Evolutionary conservation across 2,888 invertebrate species (phyloP), one percentile per base, ranked within the genome.

Genomic region (Dryobotodes eremita): DNA sequence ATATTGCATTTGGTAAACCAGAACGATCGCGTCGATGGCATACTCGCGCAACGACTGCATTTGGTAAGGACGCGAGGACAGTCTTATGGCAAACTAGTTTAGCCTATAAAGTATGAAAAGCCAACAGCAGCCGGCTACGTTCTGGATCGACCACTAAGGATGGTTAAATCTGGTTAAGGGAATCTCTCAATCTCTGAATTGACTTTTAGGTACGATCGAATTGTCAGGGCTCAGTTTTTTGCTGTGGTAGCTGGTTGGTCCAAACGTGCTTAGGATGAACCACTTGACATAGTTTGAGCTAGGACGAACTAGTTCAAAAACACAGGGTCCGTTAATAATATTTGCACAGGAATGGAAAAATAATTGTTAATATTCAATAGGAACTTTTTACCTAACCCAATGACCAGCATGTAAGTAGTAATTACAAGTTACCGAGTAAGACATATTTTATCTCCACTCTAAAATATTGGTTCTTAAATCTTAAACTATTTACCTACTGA

Each of bases 401-500:
- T n/a, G 48, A 72, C 48, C 48, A 20, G 17, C 71, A 2, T 15
- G 3, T 23, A 31, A 8, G 23, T 66, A n/a, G 31, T 66, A n/a
- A 20, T 46, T 7, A 66, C 48, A 66, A 17, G 42, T 36, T 20
- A 50, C 20, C 13, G 10, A 50, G 8, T 6, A 42, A 11, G 15
- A 20, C 23, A 8, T 10, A 20, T 20, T 20, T 36, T 42, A 71
- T 71, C 42, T 23, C 23, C 20, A 23, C 3, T 42, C 15, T 42
- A 42, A 50, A 50, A 53, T 53, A 71, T 46, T 71, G 42, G 8
- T 42, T 53, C 36, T 42, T 69, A 70, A 36, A 69, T 50, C 20
- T 68, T 68, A 68, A 48, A n/a, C 42, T 55, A 53, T 31, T 59
- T 42, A 48, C 23, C 15, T 46, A 23, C 31, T 46, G 48, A 36